phyloP scores from a whole-genome alignment of 2,888 invertebrate species.

The Eupithecia subfuscata region DNA sequence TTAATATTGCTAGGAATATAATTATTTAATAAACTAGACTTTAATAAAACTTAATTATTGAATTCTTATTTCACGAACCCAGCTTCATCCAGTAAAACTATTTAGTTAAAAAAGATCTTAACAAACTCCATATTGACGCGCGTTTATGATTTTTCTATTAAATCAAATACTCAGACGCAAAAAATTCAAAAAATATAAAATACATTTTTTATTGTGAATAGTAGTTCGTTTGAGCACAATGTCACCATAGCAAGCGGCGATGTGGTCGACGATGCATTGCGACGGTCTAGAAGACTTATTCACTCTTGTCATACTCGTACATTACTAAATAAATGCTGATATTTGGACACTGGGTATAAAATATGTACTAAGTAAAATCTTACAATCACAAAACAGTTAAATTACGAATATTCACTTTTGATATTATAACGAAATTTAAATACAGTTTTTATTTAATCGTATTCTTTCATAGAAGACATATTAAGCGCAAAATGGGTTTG shows the following conservation, averaged over 20 bases:
- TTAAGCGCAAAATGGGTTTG: background rate
- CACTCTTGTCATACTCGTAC: background rate
- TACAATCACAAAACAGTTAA: background rate
- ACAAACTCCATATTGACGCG: background rate
- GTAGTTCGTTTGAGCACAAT: background rate
- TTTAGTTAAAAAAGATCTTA: background rate
- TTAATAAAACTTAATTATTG: slow-evolving; percentile 25
- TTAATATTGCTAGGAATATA: slow-evolving; percentile 22
- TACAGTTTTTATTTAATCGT: background rate
- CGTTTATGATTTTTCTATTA: background rate
- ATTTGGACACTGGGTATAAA: background rate
- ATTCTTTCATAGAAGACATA: background rate
- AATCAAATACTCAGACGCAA: background rate
- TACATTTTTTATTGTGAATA: background rate
- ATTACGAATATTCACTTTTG: background rate
- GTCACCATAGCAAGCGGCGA: background rate
- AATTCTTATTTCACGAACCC: slow-evolving; percentile 24
- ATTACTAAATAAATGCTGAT: background rate
- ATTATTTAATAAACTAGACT: slow-evolving; percentile 38
- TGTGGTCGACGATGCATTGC: background rate
- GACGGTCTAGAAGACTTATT: background rate
- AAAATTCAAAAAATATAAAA: background rate
- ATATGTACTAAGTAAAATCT: background rate
- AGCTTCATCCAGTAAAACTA: background rate
- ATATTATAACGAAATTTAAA: background rate